A percentile compares a stretch with the other conserved stretches of the same genome.
phyloP scores from a whole-genome alignment of 2,888 invertebrate genomes.

The Drosophila prolongata region DNA sequence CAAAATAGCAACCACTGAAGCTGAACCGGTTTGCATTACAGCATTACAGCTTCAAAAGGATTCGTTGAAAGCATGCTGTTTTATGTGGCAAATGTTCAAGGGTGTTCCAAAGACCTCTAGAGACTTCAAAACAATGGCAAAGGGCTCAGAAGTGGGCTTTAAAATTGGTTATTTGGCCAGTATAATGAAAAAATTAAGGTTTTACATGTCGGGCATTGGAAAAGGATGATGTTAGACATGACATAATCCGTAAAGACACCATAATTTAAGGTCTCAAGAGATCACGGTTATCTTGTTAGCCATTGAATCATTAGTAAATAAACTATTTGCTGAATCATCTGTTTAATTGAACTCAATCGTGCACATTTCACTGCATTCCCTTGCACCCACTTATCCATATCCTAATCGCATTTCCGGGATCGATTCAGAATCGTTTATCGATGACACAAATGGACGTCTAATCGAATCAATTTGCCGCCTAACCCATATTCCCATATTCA shows the following conservation, averaged over 20 bases:
- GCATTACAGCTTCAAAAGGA: conserved; percentile 8
- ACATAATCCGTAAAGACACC: not conserved
- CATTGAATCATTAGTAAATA: not conserved
- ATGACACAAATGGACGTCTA: conserved; percentile 36
- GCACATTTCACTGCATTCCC: conserved; percentile 9
- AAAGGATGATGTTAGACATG: not conserved
- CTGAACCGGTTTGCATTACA: conserved; percentile 22
- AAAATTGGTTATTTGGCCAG: conserved; percentile 6
- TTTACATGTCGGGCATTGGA: not conserved
- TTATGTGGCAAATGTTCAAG: conserved; percentile 7
- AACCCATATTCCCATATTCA: conserved; percentile 24
- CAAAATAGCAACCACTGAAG: conserved; percentile 25
- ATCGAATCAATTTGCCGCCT: conserved; percentile 37
- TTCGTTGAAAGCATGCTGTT: conserved; percentile 6
- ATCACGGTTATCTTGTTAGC: not conserved
- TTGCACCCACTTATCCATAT: conserved; percentile 9
- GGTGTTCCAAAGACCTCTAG: conserved; percentile 13
- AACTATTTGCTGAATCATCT: not conserved
- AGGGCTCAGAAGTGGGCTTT: conserved; percentile 2
- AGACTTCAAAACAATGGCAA: conserved; percentile 5
- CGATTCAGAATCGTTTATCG: conserved; percentile 35
- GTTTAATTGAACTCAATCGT: conserved; percentile 4
- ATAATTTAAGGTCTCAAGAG: not conserved
- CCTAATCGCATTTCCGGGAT: conserved; percentile 31
- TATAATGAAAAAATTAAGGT: conserved; percentile 7